Evolutionary conservation across 2,113 vertebrate genomes (phyloP).

Genomic region (Rhinogobius similis): DNA sequence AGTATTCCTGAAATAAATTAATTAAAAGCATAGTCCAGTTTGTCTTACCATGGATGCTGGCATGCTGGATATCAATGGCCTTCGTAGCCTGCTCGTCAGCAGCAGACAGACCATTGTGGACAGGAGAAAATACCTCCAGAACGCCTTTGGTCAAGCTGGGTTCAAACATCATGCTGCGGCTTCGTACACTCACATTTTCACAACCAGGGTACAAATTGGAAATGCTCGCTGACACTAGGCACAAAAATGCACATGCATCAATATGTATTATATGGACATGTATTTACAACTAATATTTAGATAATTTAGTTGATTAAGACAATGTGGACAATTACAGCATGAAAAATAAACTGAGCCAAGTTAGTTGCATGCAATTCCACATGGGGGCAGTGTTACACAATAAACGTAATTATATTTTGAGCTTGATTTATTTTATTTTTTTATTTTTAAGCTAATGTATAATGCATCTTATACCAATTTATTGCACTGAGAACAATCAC

Average conservation of each 20-base stretch:
- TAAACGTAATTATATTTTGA: constrained; percentile 1
- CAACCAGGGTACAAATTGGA: constrained; percentile 95
- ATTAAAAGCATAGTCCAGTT: background rate
- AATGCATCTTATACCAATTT: background rate
- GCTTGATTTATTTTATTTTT: too few species aligned
- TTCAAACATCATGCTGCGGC: constrained; percentile 99
- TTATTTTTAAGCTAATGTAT: background rate
- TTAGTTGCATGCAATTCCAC: constrained; percentile 27
- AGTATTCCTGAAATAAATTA: background rate
- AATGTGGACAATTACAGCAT: background rate
- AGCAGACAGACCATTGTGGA: constrained; percentile 77
- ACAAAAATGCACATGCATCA: constrained; percentile 8
- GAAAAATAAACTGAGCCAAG: background rate
- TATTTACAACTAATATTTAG: background rate
- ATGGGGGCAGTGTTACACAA: constrained; percentile 41
- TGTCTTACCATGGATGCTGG: constrained; percentile 83
- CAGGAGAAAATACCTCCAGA: constrained; percentile 90
- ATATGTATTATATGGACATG: background rate
- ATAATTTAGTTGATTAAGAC: background rate
- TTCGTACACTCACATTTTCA: constrained; percentile 96
- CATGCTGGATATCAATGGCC: constrained; percentile 89
- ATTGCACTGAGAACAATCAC: too few species aligned
- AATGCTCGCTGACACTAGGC: constrained; percentile 92
- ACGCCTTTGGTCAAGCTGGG: constrained; percentile 95
- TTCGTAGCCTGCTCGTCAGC: constrained; percentile 88